Conservation (phyloP, 2,113 vertebrate species). For the Miniopterus natalensis region DNA sequence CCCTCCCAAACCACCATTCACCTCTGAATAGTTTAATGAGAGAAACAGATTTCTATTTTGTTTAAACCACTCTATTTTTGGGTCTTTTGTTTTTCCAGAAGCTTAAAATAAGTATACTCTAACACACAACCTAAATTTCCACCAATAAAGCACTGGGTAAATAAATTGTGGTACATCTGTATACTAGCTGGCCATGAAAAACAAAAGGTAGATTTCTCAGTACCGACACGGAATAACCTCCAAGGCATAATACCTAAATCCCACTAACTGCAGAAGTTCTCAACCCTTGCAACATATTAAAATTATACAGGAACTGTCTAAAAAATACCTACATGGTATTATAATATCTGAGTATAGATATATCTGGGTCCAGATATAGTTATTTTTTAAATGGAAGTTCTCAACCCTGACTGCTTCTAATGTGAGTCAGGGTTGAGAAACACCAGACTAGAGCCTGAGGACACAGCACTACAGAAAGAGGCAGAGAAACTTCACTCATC, state of each 20-base stretch:
- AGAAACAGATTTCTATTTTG: conserved; percentile 10
- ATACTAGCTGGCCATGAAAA: background rate
- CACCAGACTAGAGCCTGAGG: background rate
- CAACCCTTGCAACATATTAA: background rate
- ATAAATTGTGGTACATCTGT: conserved; percentile 1
- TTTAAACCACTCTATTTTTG: conserved; percentile 23
- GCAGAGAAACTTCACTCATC: background rate
- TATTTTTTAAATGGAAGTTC: background rate
- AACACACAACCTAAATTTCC: conserved; percentile 3
- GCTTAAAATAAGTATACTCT: background rate
- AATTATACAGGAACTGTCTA: background rate
- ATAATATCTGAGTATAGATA: background rate
- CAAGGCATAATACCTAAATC: background rate
- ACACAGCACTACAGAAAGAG: background rate
- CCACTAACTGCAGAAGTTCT: background rate
- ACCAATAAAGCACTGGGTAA: conserved; percentile 33
- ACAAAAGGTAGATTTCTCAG: conserved; percentile 34
- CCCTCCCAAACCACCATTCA: background rate
- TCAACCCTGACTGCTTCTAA: background rate
- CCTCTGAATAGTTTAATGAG: background rate
- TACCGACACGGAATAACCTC: background rate
- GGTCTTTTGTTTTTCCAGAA: background rate
- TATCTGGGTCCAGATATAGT: background rate
- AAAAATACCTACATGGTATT: background rate
- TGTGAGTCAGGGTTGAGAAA: background rate